phyloP scores from a whole-genome alignment of 2,888 invertebrate species.

The Iphiclides podalirius region DNA sequence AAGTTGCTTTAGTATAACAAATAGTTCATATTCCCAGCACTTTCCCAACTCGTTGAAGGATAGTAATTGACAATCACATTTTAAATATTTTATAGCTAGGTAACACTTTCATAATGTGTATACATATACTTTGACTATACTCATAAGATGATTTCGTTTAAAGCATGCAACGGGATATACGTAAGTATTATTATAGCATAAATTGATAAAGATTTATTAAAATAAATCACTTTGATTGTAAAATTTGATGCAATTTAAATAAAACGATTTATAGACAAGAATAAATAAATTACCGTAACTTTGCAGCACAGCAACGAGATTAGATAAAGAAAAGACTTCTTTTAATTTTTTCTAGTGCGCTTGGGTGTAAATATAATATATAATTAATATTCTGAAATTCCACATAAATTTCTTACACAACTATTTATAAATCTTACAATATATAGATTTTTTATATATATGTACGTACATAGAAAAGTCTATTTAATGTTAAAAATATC shows the following conservation, averaged over 20 bases:
- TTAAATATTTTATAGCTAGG: slow-evolving; percentile 46
- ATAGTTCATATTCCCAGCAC: too few species aligned
- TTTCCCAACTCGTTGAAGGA: slow-evolving; percentile 47
- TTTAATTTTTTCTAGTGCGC: slow-evolving; percentile 1
- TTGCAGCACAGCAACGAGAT: too few species aligned
- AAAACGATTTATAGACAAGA: too few species aligned
- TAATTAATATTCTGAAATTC: slow-evolving; percentile 12
- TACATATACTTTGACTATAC: slow-evolving; percentile 52
- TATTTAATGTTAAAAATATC: slow-evolving; percentile 48
- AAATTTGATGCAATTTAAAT: too few species aligned
- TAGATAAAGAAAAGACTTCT: neutral
- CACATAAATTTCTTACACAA: slow-evolving; percentile 7
- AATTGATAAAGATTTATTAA: slow-evolving; percentile 6
- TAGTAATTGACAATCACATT: slow-evolving; percentile 71
- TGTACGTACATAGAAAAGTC: slow-evolving; percentile 48
- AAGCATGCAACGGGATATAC: slow-evolving; percentile 45
- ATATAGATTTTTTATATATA: slow-evolving; percentile 33
- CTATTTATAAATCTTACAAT: slow-evolving; percentile 15
- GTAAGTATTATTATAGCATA: neutral
- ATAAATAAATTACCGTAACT: slow-evolving; percentile 3
- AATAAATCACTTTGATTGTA: neutral
- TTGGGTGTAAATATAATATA: slow-evolving; percentile 1
- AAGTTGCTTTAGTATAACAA: too few species aligned
- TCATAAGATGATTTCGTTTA: slow-evolving; percentile 76
- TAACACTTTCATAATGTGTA: slow-evolving; percentile 49